Percentiles rank a stretch among this genome's conserved stretches.
Evolutionary conservation across 2,888 invertebrate species (phyloP).

Genomic region (Arrhopalites spinosus): DNA sequence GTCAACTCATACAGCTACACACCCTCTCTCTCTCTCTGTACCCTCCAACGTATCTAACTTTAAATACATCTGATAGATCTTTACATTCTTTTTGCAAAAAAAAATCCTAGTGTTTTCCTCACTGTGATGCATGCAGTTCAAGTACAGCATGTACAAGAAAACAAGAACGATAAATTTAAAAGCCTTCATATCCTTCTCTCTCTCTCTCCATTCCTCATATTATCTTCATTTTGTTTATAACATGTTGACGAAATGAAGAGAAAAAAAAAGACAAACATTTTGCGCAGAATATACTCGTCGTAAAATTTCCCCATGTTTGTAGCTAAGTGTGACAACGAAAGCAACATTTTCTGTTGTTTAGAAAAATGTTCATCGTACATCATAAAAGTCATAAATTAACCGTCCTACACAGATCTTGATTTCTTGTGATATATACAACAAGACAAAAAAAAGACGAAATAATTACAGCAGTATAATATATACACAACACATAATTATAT

Average conservation of each 20-base stretch:
- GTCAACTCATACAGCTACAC: slow-evolving; percentile 8
- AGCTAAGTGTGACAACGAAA: slow-evolving; percentile 14
- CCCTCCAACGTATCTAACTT: background rate
- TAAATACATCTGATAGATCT: background rate
- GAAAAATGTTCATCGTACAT: slow-evolving; percentile 26
- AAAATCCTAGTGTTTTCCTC: background rate
- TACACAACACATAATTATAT: too few species aligned
- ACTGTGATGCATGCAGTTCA: too few species aligned
- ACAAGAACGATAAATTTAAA: too few species aligned
- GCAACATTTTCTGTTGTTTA: slow-evolving; percentile 3
- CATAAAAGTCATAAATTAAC: slow-evolving; percentile 35
- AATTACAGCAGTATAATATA: slow-evolving; percentile 21
- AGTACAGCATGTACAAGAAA: too few species aligned
- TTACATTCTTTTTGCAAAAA: too few species aligned
- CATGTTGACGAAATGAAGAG: slow-evolving; percentile 13
- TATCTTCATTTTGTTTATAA: too few species aligned
- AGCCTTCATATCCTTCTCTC: too few species aligned
- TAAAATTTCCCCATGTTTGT: slow-evolving; percentile 16
- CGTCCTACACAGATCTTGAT: slow-evolving; percentile 21
- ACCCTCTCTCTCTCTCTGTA: background rate
- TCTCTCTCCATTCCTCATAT: too few species aligned
- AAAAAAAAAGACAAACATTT: slow-evolving; percentile 2
- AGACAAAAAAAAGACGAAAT: slow-evolving; percentile 20
- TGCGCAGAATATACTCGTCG: background rate
- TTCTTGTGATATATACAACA: slow-evolving; percentile 1